Percentiles rank a stretch among this genome's conserved stretches.
Conservation (phyloP, 2,113 vertebrate genomes). For the Caranx ignobilis region DNA sequence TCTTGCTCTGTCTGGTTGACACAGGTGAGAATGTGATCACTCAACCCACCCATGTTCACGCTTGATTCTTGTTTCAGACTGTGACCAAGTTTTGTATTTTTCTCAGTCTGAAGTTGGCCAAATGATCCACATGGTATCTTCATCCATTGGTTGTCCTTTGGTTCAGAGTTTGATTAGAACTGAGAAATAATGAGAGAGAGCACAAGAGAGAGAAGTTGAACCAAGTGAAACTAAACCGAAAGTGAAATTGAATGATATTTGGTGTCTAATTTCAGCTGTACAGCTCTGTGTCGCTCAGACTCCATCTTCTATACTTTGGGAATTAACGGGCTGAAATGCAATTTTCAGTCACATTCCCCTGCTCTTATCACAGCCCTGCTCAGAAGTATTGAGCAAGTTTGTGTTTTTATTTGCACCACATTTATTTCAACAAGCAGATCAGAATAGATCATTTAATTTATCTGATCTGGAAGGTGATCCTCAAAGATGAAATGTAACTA, state of each 20-base stretch:
- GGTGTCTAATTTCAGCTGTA: not conserved
- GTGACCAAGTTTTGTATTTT: no score
- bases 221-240: not conserved
- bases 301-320: not conserved
- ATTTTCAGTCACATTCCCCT: not conserved
- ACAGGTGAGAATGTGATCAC: no score
- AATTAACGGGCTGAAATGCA: not conserved
- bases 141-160: not conserved
- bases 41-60: no score
- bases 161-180: not conserved
- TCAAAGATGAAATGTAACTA: conserved; percentile 10
- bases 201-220: no score
- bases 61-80: no score
- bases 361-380: not conserved
- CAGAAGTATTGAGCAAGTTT: not conserved
- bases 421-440: not conserved
- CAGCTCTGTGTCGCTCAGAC: not conserved
- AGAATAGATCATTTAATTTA: not conserved
- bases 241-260: not conserved
- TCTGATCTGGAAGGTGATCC: not conserved
- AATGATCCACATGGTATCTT: not conserved
- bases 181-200: no score
- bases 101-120: no score
- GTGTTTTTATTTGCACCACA: not conserved
- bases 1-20: no score